Base-by-base conservation (phyloP, 2,113 vertebrate genomes). In the Anoura caudifer region DNA sequence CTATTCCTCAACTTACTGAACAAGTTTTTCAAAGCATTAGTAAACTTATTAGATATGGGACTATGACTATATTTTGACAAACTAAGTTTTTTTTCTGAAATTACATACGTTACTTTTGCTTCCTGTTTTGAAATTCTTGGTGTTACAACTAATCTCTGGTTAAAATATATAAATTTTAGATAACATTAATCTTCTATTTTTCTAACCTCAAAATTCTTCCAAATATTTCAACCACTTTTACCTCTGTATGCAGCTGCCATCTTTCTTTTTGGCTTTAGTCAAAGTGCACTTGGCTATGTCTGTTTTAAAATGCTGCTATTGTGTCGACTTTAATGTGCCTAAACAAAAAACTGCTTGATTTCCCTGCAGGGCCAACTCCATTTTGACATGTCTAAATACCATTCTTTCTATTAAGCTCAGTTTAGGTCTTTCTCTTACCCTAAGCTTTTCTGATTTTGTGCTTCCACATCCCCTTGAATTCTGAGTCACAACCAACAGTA, bases 361-460 rank as follows among this genome's bases (percentile, higher is more conserved):
- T 93, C 70, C 14, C 47, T 17, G 41, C 24, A 67, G 38, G 26
- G 43, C 10, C 69, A 87, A 87, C 5, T 93, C 69, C 4, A 52
- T 93, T 76, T 94, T 22, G 20, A 92, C 38, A 67, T 24, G 45
- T 81, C 77, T 83, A 87, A 94, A 87, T 76, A 84, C 20, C 75
- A 86, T 19, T 76, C 11, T 91, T 54, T 61, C 61, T 88, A 79
- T 43, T 90, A 70, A 94, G 19, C 33, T 89, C 20, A 94, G 43
- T 73, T 95, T 22, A 70, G 31, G 31, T 93, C 43, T 93, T 65
- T 75, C 16, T 84, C 50, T 87, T 28, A 43, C 26, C 16, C 45
- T 61, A 86, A 33, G 43, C 41, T 89, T 90, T n/a, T 17, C 52
- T 7, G 70, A 26, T 67, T 59, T 17, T 81, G 20, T 43, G 19